phyloP scores from a whole-genome alignment of 1,140 invertebrate species.

The Ooceraea biroi region DNA sequence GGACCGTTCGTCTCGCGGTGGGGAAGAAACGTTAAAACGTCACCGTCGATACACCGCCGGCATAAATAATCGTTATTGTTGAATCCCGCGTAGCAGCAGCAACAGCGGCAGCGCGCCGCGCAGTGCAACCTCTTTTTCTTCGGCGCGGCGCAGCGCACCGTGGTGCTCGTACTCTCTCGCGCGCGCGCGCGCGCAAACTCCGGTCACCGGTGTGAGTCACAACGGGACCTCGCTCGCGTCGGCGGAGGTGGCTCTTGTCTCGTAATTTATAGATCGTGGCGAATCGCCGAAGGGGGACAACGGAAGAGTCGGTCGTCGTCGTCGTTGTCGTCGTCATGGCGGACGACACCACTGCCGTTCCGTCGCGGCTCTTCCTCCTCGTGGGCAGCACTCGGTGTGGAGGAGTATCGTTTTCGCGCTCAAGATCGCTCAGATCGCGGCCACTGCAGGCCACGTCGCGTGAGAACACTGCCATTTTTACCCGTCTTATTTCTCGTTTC shows the following conservation, averaged over 20 bases:
- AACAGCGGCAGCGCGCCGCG: slow-evolving; percentile 13
- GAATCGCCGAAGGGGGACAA: slow-evolving; percentile 75
- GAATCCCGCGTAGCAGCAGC: slow-evolving; percentile 65
- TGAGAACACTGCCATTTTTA: slow-evolving; percentile 24
- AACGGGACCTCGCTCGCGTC: slow-evolving; percentile 70
- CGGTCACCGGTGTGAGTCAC: slow-evolving; percentile 72
- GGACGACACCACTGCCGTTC: not conserved
- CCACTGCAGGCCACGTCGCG: not conserved
- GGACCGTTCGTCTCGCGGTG: slow-evolving; percentile 69
- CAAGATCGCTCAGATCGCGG: slow-evolving; percentile 10
- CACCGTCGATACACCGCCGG: slow-evolving; percentile 80
- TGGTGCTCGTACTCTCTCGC: not conserved
- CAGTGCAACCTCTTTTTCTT: slow-evolving; percentile 36
- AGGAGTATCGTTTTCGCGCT: slow-evolving; percentile 38
- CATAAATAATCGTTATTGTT: slow-evolving; percentile 85
- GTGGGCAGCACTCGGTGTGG: slow-evolving; percentile 14
- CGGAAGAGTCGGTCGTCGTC: slow-evolving; percentile 53
- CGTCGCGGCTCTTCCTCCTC: slow-evolving; percentile 21
- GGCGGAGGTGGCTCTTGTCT: slow-evolving; percentile 78
- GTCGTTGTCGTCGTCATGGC: slow-evolving; percentile 32
- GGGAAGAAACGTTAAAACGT: slow-evolving; percentile 81
- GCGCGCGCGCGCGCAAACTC: slow-evolving; percentile 35
- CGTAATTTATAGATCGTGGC: slow-evolving; percentile 84
- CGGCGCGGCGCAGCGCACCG: not conserved
- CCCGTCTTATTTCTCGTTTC: not conserved